A percentile compares a stretch with the other conserved stretches of the same genome.
These are phyloP conservation scores for Troides aeacus DNA, from an alignment of 2,888 invertebrate genomes.

Conservation along the genomic window DNA sequence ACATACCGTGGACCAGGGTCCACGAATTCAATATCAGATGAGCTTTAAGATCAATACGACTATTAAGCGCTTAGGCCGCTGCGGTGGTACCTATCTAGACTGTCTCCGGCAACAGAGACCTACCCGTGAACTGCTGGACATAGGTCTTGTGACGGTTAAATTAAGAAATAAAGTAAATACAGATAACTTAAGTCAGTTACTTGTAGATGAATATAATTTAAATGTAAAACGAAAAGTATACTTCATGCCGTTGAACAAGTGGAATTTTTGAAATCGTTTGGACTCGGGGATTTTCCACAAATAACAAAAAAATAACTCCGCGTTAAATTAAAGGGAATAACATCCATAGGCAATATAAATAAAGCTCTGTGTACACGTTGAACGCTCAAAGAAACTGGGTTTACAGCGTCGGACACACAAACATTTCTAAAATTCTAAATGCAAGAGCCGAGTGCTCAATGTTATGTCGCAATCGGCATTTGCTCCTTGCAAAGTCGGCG, in stretches of 20 bases:
- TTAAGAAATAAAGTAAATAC: no score
- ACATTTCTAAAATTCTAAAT: conserved; percentile 69
- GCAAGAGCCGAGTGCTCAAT: conserved; percentile 51
- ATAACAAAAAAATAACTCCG: background rate
- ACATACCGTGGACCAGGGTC: no score
- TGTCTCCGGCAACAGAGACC: no score
- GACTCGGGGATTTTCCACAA: conserved; percentile 9
- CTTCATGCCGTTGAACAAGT: conserved; percentile 7
- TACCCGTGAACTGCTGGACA: no score
- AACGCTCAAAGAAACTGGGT: conserved; percentile 63
- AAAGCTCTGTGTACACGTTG: conserved; percentile 17
- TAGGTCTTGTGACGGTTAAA: no score
- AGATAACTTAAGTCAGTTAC: no score
- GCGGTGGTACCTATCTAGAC: no score
- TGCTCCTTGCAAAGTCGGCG: conserved; percentile 60
- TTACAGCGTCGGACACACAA: conserved; percentile 68
- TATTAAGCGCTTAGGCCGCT: no score
- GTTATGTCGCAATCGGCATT: conserved; percentile 65
- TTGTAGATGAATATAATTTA: background rate
- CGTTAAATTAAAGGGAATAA: conserved; percentile 21
- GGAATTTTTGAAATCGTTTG: background rate
- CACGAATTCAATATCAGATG: no score
- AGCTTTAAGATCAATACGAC: no score
- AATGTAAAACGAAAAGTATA: background rate
- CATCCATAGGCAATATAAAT: conserved; percentile 25